A percentile compares a stretch with the other conserved stretches of the same genome.
phyloP scores from a whole-genome alignment of 2,797 vertebrate species.

The Alca torda region DNA sequence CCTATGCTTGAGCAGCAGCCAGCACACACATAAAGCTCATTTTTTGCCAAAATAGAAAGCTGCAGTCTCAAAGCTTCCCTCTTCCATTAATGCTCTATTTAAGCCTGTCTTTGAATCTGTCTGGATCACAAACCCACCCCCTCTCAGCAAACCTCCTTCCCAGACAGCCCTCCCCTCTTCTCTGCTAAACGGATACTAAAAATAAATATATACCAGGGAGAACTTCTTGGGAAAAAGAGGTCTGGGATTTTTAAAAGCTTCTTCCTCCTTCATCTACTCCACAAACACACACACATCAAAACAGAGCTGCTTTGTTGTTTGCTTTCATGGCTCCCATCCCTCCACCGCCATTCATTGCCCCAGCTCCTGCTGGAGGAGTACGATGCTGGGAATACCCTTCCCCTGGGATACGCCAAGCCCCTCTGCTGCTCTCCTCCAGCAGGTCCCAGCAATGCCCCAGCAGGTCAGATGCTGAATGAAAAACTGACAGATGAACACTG shows the following conservation, averaged over 20 bases:
- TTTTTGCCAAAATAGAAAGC: not conserved
- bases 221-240: not conserved
- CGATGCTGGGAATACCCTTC: not conserved
- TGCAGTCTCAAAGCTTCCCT: not conserved
- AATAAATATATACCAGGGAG: not conserved
- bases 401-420: accelerated
- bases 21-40: not conserved
- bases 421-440: not conserved
- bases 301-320: not conserved
- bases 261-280: not conserved
- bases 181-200: not conserved
- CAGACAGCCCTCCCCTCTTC: not conserved
- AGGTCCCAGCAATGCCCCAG: not conserved
- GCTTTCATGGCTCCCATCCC: not conserved
- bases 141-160: not conserved
- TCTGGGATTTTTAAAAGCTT: not conserved
- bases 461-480: not conserved
- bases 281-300: not conserved
- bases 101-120: not conserved
- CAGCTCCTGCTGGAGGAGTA: not conserved
- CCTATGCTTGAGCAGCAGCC: not conserved
- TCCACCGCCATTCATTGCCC: not conserved
- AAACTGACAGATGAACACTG: not conserved
- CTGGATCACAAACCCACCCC: not conserved
- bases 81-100: not conserved